Base-by-base conservation (phyloP, 2,888 invertebrate species). In the Epinotia nisella region DNA sequence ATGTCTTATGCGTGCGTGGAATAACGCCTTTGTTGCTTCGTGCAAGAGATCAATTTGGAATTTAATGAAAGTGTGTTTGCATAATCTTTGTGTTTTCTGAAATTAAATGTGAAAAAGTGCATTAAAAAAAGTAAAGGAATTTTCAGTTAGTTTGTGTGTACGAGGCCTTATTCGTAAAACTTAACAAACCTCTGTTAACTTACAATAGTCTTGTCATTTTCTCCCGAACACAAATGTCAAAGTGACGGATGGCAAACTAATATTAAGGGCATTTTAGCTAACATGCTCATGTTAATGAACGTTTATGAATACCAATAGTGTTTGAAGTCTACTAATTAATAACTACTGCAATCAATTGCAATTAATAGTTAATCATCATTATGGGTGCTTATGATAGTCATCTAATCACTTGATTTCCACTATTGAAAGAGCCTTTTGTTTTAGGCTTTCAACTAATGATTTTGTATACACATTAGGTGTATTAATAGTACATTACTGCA, bases 331-430 rank as follows among this genome's bases (percentile, higher is more conserved):
- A 11, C 59, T 35, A n/a, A 62, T 62, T 51, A 4, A 21, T 21
- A 1, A 15, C 7, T 21, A 51, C 60, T 35, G 68, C 59, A n/a
- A 35, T 21, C 15, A 51, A 39, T 59, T 19, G 17, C 51, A 19
- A 68, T 65, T 65, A 53, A 15, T 41, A 13, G 19, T 39, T 53
- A 65, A 65, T 53, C 35, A 39, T 53, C 5, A 51, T 35, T 41
- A 68, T 59, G 29, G 45, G 51, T 29, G 59, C 35, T 68, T 59
- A 19, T 39, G 59, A 68, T 68, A 59, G 11, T 58, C 19, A 68
- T 51, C 68, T 59, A 51, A 60, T 68, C 59, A 60, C 11, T 1
- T 13, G 10, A 49, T 68, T 35, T 24, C 29, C 13, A 11, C 15
- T 19, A 59, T 15, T 29, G 45, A 24, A 3, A n/a, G 1, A 2